phyloP scores from a whole-genome alignment of 2,113 vertebrate species.

The Rhinoderma darwinii region DNA sequence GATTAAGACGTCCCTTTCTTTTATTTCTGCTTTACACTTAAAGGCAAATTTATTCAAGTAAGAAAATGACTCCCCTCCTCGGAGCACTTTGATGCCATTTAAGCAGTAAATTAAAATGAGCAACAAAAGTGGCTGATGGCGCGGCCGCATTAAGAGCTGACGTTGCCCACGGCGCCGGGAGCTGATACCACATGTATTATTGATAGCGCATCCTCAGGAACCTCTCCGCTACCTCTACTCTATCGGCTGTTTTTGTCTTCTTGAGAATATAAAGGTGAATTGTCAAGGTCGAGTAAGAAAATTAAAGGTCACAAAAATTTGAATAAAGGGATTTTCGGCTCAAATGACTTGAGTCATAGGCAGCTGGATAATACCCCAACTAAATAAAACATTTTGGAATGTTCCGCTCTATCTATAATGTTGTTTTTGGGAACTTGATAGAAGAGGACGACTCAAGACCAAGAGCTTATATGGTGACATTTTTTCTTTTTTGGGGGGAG shows the following conservation, averaged over 20 bases:
- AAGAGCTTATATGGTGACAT: background rate
- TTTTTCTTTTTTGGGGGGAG: background rate
- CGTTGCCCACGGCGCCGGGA: background rate
- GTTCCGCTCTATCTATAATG: too few relatives aligned
- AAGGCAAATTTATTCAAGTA: slow-evolving; percentile 40
- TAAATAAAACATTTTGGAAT: too few relatives aligned
- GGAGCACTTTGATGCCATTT: slow-evolving; percentile 9
- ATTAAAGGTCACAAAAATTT: background rate
- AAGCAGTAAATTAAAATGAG: slow-evolving; percentile 40
- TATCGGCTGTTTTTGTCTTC: too few relatives aligned
- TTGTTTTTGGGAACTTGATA: too few relatives aligned
- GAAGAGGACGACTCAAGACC: background rate
- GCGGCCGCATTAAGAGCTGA: background rate
- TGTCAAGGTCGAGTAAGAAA: background rate
- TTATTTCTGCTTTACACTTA: slow-evolving; percentile 6
- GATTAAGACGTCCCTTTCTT: background rate
- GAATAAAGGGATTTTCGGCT: too few relatives aligned
- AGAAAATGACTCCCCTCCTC: slow-evolving; percentile 15
- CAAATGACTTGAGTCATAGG: too few relatives aligned
- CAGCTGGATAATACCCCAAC: too few relatives aligned
- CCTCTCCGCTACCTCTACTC: background rate
- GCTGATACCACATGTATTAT: background rate
- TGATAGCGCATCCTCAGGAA: background rate
- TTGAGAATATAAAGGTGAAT: background rate
- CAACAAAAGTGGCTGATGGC: slow-evolving; percentile 9